Percentiles rank a stretch among this genome's conserved stretches.
These are phyloP conservation scores for Epistrophella euchroma DNA, from an alignment of 2,888 invertebrate genomes.

Conservation along the genomic window DNA sequence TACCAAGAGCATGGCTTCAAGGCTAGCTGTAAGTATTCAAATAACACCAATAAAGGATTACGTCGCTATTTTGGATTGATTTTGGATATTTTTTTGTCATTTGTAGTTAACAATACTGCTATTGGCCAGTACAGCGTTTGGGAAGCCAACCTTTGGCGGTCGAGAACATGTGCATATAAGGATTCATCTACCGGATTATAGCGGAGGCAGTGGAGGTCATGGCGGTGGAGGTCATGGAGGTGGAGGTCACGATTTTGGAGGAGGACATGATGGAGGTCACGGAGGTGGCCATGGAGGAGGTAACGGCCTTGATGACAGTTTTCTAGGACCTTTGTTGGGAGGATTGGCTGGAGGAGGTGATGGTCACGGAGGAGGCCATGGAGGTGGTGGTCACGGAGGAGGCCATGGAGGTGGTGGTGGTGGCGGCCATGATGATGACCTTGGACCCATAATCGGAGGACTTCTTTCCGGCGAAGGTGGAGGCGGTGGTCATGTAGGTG, in stretches of 20 bases:
- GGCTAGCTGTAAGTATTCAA: slow-evolving; percentile 70
- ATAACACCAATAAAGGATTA: slow-evolving; percentile 23
- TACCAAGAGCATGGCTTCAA: slow-evolving; percentile 65
- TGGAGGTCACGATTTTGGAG: slow-evolving; percentile 7
- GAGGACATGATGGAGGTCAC: slow-evolving; percentile 3
- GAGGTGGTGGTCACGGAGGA: background rate
- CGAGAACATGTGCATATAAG: slow-evolving; percentile 69
- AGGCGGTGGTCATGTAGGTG: slow-evolving; percentile 10
- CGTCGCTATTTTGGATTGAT: slow-evolving; percentile 36
- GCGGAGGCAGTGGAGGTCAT: slow-evolving; percentile 31
- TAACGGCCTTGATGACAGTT: no score
- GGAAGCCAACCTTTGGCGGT: slow-evolving; percentile 61
- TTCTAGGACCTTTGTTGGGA: background rate
- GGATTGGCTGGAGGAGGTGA: background rate
- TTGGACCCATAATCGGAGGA: background rate
- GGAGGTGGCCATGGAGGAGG: slow-evolving; percentile 4
- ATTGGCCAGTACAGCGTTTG: slow-evolving; percentile 54
- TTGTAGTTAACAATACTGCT: slow-evolving; percentile 65
- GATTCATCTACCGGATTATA: slow-evolving; percentile 68
- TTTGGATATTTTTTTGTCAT: slow-evolving; percentile 49
- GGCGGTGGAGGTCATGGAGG: slow-evolving; percentile 30
- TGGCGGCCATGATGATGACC: background rate
- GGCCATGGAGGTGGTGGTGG: slow-evolving; percentile 6
- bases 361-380: background rate
- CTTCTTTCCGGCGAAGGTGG: background rate